Evolutionary conservation across 2,113 vertebrate species (phyloP).

Genomic region (Solenodon paradoxus): DNA sequence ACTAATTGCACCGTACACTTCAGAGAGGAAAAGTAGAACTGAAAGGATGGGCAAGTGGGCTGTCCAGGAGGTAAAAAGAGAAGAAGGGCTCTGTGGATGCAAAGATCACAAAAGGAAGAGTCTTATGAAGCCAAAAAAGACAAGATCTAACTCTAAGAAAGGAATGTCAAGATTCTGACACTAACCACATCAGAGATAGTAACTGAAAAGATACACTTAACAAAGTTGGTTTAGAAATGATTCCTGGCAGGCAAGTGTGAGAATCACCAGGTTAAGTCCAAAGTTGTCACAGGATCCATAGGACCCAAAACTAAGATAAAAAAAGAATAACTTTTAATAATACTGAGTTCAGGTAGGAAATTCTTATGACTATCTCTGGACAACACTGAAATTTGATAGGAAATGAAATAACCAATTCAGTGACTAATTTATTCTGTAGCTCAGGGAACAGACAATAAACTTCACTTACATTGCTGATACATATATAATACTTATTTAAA

Average conservation of each 20-base stretch:
- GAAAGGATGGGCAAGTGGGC: background rate
- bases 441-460: background rate
- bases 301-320: background rate
- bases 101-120: background rate
- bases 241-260: background rate
- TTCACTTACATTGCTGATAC: background rate
- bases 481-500: background rate
- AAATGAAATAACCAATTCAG: background rate
- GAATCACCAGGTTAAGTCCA: background rate
- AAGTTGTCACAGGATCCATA: background rate
- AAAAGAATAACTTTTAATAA: background rate
- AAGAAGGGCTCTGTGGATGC: background rate
- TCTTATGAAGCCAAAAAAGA: background rate
- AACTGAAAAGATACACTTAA: background rate
- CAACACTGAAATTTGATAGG: background rate
- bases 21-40: background rate
- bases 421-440: background rate
- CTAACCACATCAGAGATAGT: background rate
- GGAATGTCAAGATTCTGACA: background rate
- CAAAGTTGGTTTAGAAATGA: background rate
- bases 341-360: background rate
- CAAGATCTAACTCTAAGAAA: background rate
- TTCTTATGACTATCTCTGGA: background rate
- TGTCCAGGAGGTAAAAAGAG: background rate
- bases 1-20: background rate